Base-by-base conservation (phyloP, 2,888 invertebrate genomes). In the Leptinotarsa rubiginosa region DNA sequence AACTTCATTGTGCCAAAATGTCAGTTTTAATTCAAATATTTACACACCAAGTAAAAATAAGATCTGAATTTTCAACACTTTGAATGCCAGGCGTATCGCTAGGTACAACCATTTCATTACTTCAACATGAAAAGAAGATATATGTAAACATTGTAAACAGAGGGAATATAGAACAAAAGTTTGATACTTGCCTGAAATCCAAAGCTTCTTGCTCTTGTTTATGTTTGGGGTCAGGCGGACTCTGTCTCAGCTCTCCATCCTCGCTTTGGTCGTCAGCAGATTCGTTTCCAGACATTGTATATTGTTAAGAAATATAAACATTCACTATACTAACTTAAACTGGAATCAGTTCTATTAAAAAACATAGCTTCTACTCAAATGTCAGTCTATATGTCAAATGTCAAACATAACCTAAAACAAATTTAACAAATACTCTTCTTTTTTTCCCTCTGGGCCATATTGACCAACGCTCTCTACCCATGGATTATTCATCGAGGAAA, bases 171-270 rank as follows among this genome's bases (percentile, higher is more conserved):
- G 50, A n/a, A 3, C 22, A 49, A 20, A 25, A 52, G 18, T 52
- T 69, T 67, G 56, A 50, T 70, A 77, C 84, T 81, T 75, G 87
- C 87, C 87, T 87, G 75, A 87, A 86, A 80, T 87, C 87, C 80
- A 86, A 81, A 62, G 80, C 75, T 67, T 84, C 84, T 80, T 83
- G 84, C 65, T 79, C 76, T 65, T 73, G 74, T 52, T 69, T 25
- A 50, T 75, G 52, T 65, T 84, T 82, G 49, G 80, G 73, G 65
- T 85, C 84, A 49, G 81, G 87, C 81, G 95, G 95, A 87, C 94
- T 95, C 85, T 93, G 93, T 82, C 92, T 92, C 86, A 95, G 90
- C 91, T 95, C 95, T 80, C 95, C 95, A 88, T 95, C 95, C 89
- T 95, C 95, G 87, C 95, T 95, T 89, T 93, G 93, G 85, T 93